Evolutionary conservation across 2,113 vertebrate species (phyloP).

Genomic region (Thalassoma bifasciatum): DNA sequence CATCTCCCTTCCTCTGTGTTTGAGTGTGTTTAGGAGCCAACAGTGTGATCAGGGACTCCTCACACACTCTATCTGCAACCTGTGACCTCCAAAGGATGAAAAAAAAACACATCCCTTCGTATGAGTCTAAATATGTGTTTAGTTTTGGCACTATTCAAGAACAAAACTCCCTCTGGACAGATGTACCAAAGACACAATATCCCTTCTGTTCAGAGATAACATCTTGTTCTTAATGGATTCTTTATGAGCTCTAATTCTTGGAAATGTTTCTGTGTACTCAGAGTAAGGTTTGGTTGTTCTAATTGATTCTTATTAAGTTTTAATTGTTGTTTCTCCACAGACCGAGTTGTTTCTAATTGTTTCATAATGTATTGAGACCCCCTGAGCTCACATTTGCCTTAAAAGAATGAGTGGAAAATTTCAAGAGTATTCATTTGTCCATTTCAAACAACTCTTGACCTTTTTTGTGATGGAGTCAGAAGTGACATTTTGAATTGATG

Average conservation of each 20-base stretch:
- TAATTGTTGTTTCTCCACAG: slow-evolving; percentile 59
- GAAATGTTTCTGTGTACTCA: slow-evolving; percentile 58
- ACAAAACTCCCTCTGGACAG: slow-evolving; percentile 30
- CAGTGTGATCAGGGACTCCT: slow-evolving; percentile 22
- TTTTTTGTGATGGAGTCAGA: not conserved
- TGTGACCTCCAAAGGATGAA: slow-evolving; percentile 53
- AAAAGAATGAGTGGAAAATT: slow-evolving; percentile 15
- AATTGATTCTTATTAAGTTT: slow-evolving; percentile 69
- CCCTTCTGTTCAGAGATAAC: slow-evolving; percentile 59
- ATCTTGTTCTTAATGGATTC: slow-evolving; percentile 66
- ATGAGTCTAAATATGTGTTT: not conserved
- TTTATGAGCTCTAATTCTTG: slow-evolving; percentile 64
- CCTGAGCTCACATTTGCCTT: slow-evolving; percentile 25
- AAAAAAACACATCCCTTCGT: slow-evolving; percentile 23
- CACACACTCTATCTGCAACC: slow-evolving; percentile 37
- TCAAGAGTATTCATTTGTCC: not conserved
- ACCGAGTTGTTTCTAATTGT: slow-evolving; percentile 53
- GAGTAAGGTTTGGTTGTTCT: slow-evolving; percentile 53
- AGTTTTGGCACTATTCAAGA: slow-evolving; percentile 10
- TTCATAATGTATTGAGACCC: slow-evolving; percentile 43
- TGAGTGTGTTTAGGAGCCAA: slow-evolving; percentile 13
- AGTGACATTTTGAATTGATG: not conserved
- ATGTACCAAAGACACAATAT: slow-evolving; percentile 42
- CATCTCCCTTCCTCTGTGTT: slow-evolving; percentile 8
- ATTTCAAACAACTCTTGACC: slow-evolving; percentile 26